Conservation (phyloP, 2,888 invertebrate genomes). For the Ceratothoa steindachneri region DNA sequence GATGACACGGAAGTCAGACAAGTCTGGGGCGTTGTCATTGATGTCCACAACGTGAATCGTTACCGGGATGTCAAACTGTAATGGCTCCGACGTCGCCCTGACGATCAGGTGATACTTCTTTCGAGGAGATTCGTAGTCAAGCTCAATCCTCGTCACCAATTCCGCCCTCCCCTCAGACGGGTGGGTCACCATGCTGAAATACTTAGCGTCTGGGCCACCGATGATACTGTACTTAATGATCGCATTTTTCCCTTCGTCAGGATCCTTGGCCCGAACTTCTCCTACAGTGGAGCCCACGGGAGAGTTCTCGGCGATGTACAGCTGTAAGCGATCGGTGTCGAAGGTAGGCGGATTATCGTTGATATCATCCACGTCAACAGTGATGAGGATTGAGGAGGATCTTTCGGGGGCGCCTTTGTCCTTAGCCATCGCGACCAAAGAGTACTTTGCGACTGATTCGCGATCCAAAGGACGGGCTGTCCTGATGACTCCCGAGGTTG, state of each 20-base stretch:
- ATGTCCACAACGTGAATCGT: constrained; percentile 86
- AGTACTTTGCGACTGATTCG: constrained; percentile 80
- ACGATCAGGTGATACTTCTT: constrained; percentile 76
- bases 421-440: constrained; percentile 77
- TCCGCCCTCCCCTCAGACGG: constrained; percentile 65
- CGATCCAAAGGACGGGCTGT: constrained; percentile 85
- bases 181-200: constrained; percentile 74
- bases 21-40: constrained; percentile 87
- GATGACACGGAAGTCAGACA: constrained; percentile 87
- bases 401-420: constrained; percentile 78
- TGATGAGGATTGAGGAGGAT: constrained; percentile 57
- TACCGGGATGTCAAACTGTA: constrained; percentile 81
- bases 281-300: constrained; percentile 91
- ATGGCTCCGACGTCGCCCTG: constrained; percentile 82
- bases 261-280: constrained; percentile 81
- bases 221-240: constrained; percentile 91
- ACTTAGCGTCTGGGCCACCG: constrained; percentile 73
- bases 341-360: constrained; percentile 88
- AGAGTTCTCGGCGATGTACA: constrained; percentile 92
- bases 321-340: constrained; percentile 72
- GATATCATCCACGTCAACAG: constrained; percentile 76
- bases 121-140: constrained; percentile 92
- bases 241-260: constrained; percentile 87
- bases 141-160: constrained; percentile 78
- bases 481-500: constrained; percentile 83